These are phyloP conservation scores for Lordiphosa fenestrarum DNA, from an alignment of 2,888 invertebrate genomes.

Conservation along the genomic window DNA sequence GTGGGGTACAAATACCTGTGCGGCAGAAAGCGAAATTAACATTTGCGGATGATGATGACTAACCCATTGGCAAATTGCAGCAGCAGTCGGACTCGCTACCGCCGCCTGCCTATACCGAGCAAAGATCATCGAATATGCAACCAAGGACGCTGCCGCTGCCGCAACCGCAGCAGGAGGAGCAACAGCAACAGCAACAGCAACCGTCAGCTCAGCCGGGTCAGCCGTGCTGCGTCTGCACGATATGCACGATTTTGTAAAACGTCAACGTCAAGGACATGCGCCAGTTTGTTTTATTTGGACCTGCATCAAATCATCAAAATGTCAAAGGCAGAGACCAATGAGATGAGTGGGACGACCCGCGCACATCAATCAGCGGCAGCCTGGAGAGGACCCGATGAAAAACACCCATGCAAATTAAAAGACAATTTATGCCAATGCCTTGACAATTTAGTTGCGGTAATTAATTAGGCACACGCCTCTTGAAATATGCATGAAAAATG, in stretches of 20 bases:
- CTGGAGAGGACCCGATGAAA: slow-evolving; percentile 6
- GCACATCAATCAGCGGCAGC: slow-evolving; percentile 39
- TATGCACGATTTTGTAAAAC: slow-evolving; percentile 13
- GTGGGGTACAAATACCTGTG: slow-evolving; percentile 7
- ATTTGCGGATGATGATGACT: slow-evolving; percentile 9
- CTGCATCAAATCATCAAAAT: slow-evolving; percentile 32
- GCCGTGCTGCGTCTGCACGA: slow-evolving; percentile 18
- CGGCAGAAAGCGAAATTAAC: slow-evolving; percentile 16
- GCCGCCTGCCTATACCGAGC: slow-evolving; percentile 8
- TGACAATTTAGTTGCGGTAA: slow-evolving; percentile 41
- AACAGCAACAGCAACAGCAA: neutral
- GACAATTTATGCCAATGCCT: slow-evolving; percentile 48
- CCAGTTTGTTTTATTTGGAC: slow-evolving; percentile 11
- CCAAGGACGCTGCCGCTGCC: slow-evolving; percentile 1
- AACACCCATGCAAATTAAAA: slow-evolving; percentile 42
- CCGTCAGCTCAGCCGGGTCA: slow-evolving; percentile 3
- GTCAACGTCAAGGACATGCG: slow-evolving; percentile 1
- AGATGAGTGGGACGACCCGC: neutral
- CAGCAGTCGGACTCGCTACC: neutral
- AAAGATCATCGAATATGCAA: slow-evolving; percentile 8
- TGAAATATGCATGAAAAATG: slow-evolving; percentile 43
- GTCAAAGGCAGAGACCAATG: slow-evolving; percentile 11
- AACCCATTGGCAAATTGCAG: slow-evolving; percentile 20
- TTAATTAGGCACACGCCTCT: slow-evolving; percentile 41
- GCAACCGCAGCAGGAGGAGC: slow-evolving; percentile 9